Base-by-base conservation (phyloP, 2,113 vertebrate genomes). In the Henicopernis longicauda region DNA sequence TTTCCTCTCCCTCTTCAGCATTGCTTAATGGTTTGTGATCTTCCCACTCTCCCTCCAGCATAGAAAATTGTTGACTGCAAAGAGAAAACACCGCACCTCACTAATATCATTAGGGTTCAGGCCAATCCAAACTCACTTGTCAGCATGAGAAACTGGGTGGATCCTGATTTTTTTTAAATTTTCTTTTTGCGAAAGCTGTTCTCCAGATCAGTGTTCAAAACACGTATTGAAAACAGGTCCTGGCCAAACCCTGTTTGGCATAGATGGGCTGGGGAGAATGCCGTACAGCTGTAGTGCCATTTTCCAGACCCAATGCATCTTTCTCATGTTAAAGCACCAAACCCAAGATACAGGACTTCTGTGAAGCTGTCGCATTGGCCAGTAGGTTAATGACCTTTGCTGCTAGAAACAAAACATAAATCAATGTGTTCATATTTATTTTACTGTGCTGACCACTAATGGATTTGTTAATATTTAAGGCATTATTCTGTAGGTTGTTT, bases 321-420 rank as follows among this genome's bases (percentile, higher is more conserved):
- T 73, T 90, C 55, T 95, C 22, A 13, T 54, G 20, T 83, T 82
- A 89, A 70, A 77, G 38, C 61, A 93, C 52, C 69, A 67, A 84
- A 66, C 80, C 32, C 74, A 63, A 95, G 93, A 86, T 90, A 78
- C 31, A 91, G 83, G 65, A 94, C 89, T 93, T 93, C 20, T 94
- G 78, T 93, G 91, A 95, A 87, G 69, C 90, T 94, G 44, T 93
- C 79, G 71, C 86, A 78, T 91, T 97, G 96, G 96, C 97, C 95
- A 97, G 94, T 98, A 97, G 82, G 70, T 97, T 97, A 94, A 96
- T 96, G 78, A 88, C 90, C 74, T 94, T 97, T 98, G 98, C 98
- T 98, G 98, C 98, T 98, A 98, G 95, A 83, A 93, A 85, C 62
- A 82, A 95, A 97, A 70, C 72, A 79, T 81, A 96, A 94, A 92